Percentiles rank a stretch among this genome's conserved stretches.
Evolutionary conservation across 2,113 vertebrate genomes (phyloP).

Genomic region (Panthera uncia): DNA sequence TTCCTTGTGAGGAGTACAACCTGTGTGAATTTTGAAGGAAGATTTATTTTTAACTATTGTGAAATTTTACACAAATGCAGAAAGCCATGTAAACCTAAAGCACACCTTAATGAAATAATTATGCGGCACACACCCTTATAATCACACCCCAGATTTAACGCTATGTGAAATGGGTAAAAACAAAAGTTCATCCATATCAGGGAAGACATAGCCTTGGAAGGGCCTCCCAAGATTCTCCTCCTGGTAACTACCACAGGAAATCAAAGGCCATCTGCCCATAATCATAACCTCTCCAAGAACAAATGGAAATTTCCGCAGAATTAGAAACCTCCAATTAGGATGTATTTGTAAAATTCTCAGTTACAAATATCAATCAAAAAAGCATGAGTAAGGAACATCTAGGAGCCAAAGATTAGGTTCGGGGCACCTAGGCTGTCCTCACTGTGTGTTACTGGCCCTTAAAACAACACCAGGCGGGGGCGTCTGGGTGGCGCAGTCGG

Average conservation of each 20-base stretch:
- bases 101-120: background rate
- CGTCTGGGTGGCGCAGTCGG: too few species aligned
- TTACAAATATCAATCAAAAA: constrained; percentile 20
- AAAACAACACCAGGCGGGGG: background rate
- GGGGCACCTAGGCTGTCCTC: background rate
- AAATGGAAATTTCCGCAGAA: background rate
- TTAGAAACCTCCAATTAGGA: background rate
- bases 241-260: background rate
- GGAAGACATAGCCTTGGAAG: background rate
- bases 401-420: background rate
- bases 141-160: background rate
- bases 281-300: background rate
- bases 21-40: constrained; percentile 22
- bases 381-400: background rate
- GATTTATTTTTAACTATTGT: background rate
- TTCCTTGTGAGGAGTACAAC: background rate
- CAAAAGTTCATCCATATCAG: background rate
- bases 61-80: background rate
- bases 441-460: background rate
- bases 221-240: background rate
- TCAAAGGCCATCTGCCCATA: background rate
- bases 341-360: constrained; percentile 16
- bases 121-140: background rate
- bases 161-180: background rate
- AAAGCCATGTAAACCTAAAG: constrained; percentile 11